Evolutionary conservation across 2,888 invertebrate species (phyloP), one percentile per base, ranked within the genome.

Genomic region (Timema cristinae): DNA sequence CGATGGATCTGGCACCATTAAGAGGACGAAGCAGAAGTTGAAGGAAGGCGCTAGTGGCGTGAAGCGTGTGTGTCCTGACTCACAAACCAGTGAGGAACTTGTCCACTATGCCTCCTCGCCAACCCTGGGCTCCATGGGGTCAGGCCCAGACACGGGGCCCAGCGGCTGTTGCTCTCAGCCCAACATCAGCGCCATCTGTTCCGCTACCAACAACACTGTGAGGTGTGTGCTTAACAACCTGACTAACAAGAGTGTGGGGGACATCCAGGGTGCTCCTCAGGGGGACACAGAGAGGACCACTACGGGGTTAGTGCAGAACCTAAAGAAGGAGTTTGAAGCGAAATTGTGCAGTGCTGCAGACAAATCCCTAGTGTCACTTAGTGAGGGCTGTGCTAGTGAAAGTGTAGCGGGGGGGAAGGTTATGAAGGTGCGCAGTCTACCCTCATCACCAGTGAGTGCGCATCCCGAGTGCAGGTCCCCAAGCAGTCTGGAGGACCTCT

Each of bases 321-420:
- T 94, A 77, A 93, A 93, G 82, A 91, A 91, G 81, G 94, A 93
- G 81, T 94, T 95, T 81, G 95, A 95, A 84, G 94, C 94, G 69
- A 91, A 91, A 81, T 87, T 86, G 0, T 77, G 75, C 9, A 69
- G 70, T 61, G 66, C 66, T 16, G 63, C 56, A n/a, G 67, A 72
- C 32, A 69, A 72, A 47, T 48, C 50, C 68, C 66, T n/a, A 49
- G 59, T 69, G 50, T 50, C 71, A 16, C 50, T 51, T 13, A 56
- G 54, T 49, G 75, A 75, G 54, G 47, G 56, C 32, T 52, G 50
- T 50, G 50, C 50, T 32, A 72, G 61, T 67, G 71, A 73, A 48
- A 52, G 48, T 67, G 66, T 59, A 47, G 70, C 68, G 13, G 48
- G 50, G 50, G 72, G 72, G 48, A 77, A 79, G 32, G 78, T 78